Evolutionary conservation across 2,888 invertebrate species (phyloP).

Genomic region (Cenopis cana): DNA sequence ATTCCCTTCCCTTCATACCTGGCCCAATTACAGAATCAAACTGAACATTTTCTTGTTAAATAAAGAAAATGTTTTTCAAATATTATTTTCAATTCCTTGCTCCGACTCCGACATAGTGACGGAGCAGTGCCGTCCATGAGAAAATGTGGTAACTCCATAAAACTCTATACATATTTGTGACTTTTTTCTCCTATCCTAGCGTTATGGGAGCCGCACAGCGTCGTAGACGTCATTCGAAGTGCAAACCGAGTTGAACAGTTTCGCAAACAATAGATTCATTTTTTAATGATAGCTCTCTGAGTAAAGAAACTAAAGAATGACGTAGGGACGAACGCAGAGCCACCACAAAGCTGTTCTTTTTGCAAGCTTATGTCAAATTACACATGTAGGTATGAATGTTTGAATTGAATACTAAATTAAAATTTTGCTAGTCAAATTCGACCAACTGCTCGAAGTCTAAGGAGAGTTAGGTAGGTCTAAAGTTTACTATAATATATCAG

Average conservation of each 20-base stretch:
- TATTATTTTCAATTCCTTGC: neutral
- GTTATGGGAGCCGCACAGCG: slow-evolving; percentile 17
- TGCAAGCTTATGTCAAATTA: neutral
- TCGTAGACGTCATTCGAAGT: slow-evolving; percentile 48
- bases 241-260: slow-evolving; percentile 48
- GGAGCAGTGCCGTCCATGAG: neutral
- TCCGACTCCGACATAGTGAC: neutral
- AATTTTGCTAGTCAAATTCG: neutral
- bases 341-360: slow-evolving; percentile 15
- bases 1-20: neutral
- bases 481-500: no score
- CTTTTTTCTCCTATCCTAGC: neutral
- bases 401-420: neutral
- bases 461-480: no score
- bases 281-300: slow-evolving; percentile 53
- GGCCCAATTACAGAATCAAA: neutral
- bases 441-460: neutral
- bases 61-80: neutral
- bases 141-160: neutral
- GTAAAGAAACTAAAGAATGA: slow-evolving; percentile 46
- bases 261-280: slow-evolving; percentile 56
- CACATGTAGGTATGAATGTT: neutral
- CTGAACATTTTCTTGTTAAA: neutral
- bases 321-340: slow-evolving; percentile 48
- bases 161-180: neutral